Evolutionary conservation across 2,888 invertebrate species (phyloP).

Genomic region (Ditylenchus weischeri): DNA sequence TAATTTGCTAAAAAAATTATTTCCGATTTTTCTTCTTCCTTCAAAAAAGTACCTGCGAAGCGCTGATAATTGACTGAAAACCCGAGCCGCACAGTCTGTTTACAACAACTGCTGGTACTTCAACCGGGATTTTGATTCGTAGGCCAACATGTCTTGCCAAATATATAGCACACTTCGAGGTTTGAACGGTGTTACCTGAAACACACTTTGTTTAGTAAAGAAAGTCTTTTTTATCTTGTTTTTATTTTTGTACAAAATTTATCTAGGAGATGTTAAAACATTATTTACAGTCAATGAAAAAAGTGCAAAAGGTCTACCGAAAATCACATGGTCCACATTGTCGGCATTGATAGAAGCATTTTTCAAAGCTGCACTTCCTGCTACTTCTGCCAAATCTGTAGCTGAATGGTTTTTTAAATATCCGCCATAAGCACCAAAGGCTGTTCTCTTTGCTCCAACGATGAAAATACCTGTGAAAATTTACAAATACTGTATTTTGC

Average conservation of each 20-base stretch:
- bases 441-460: conserved; percentile 68
- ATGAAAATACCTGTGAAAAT: conserved; percentile 36
- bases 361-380: conserved; percentile 60
- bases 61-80: conserved; percentile 87
- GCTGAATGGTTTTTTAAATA: conserved; percentile 62
- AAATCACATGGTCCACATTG: conserved; percentile 79
- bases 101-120: conserved; percentile 67
- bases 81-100: conserved; percentile 97
- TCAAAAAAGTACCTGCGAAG: conserved; percentile 52
- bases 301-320: conserved; percentile 67
- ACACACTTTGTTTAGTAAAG: conserved; percentile 54
- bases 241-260: background rate
- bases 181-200: conserved; percentile 64
- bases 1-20: conserved; percentile 74
- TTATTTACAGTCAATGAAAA: background rate
- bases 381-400: conserved; percentile 71
- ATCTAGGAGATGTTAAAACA: background rate
- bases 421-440: conserved; percentile 88
- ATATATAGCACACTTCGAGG: conserved; percentile 67
- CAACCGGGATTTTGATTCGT: conserved; percentile 78
- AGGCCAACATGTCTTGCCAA: conserved; percentile 83
- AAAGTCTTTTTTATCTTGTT: background rate
- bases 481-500: too few relatives aligned
- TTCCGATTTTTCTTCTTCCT: too few relatives aligned
- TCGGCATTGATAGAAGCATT: conserved; percentile 79